phyloP scores from a whole-genome alignment of 2,797 vertebrate genomes.

The Mallotus villosus region DNA sequence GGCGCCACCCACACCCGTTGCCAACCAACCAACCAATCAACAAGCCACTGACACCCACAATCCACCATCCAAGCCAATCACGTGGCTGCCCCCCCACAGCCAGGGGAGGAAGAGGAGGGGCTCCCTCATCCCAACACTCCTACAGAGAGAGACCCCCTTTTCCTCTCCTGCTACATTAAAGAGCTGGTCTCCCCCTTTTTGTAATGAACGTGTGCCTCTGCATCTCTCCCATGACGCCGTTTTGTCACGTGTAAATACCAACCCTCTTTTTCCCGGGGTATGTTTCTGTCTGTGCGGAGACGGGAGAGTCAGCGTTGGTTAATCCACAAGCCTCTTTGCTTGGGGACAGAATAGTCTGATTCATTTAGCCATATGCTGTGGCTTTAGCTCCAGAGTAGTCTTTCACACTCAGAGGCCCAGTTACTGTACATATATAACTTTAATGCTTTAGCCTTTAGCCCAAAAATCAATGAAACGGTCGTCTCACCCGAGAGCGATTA shows the following conservation, averaged over 20 bases:
- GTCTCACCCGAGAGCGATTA: slow-evolving; percentile 17
- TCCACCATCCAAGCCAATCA: slow-evolving; percentile 29
- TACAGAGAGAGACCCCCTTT: slow-evolving; percentile 38
- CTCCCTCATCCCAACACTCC: slow-evolving; percentile 31
- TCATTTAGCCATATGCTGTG: background rate
- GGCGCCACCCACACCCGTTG: background rate
- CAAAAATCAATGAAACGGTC: slow-evolving; percentile 11
- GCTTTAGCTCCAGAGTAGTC: slow-evolving; percentile 13
- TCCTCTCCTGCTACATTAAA: slow-evolving; percentile 48
- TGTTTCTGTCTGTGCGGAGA: background rate
- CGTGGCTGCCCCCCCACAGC: slow-evolving; percentile 5
- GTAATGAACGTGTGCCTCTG: slow-evolving; percentile 42
- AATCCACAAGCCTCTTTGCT: too few species aligned
- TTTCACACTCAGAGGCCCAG: background rate
- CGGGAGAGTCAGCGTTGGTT: too few species aligned
- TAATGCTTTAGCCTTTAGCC: slow-evolving; percentile 20
- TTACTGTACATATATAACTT: slow-evolving; percentile 21
- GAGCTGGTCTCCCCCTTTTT: slow-evolving; percentile 63
- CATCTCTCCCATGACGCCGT: slow-evolving; percentile 32
- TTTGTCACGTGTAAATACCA: slow-evolving; percentile 24
- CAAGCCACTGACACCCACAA: slow-evolving; percentile 26
- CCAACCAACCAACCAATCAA: slow-evolving; percentile 28
- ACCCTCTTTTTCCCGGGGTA: slow-evolving; percentile 33
- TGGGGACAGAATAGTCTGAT: background rate
- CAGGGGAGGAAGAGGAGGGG: slow-evolving; percentile 26